Percentiles rank a stretch among this genome's conserved stretches.
Conservation (phyloP, 2,888 invertebrate genomes). For the Melanostoma mellinum region DNA sequence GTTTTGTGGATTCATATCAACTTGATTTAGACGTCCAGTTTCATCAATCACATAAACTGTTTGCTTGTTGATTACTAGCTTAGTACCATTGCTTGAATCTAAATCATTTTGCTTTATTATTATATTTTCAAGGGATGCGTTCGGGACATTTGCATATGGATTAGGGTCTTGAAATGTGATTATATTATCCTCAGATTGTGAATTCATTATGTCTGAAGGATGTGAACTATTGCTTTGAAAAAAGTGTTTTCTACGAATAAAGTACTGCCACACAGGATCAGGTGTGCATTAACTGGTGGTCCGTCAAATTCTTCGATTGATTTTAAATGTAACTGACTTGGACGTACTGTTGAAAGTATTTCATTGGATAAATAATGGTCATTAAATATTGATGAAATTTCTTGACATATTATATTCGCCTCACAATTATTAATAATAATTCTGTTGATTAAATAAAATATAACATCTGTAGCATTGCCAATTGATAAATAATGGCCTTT, state of each 20-base stretch:
- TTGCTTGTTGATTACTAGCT: neutral
- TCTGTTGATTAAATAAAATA: conserved; percentile 11
- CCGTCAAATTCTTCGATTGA: conserved; percentile 16
- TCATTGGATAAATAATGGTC: conserved; percentile 14
- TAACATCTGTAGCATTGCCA: conserved; percentile 8
- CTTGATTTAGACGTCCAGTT: neutral
- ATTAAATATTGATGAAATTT: conserved; percentile 14
- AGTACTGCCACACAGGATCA: conserved; percentile 5
- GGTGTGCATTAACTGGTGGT: conserved; percentile 19
- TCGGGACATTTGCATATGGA: neutral
- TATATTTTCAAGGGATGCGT: neutral
- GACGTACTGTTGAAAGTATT: conserved; percentile 9
- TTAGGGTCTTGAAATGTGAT: neutral
- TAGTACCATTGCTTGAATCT: conserved; percentile 5
- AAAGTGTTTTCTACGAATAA: conserved; percentile 14
- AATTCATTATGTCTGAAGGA: neutral
- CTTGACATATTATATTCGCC: conserved; percentile 8
- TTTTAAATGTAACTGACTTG: conserved; percentile 4
- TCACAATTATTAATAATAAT: conserved; percentile 1
- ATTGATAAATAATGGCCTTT: conserved; percentile 3
- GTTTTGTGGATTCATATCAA: neutral
- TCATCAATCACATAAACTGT: conserved; percentile 7
- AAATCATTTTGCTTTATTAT: conserved; percentile 3
- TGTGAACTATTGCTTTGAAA: neutral
- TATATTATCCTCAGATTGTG: neutral